A percentile compares a stretch with the other conserved stretches of the same genome.
Conservation (phyloP, 1,140 invertebrate species). For the Lasaia peninsularis region DNA sequence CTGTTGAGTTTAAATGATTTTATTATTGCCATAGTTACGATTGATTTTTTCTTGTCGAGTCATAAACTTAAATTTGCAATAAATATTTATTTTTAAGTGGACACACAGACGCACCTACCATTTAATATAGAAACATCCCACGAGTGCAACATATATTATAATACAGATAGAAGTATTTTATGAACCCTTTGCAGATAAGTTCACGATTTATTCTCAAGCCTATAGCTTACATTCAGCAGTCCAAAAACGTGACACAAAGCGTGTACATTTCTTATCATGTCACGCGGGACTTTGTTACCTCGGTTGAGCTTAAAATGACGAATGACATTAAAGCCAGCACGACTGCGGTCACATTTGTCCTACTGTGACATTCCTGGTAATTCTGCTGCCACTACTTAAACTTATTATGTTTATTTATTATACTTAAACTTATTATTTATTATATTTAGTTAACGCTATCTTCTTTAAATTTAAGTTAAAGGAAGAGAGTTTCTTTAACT, state of each 20-base stretch:
- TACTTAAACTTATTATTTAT: no score
- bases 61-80: no score
- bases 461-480: no score
- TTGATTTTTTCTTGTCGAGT: no score
- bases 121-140: no score
- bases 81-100: no score
- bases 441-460: no score
- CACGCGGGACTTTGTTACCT: not conserved
- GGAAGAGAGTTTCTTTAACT: no score
- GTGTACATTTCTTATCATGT: not conserved
- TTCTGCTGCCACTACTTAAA: conserved; percentile 2
- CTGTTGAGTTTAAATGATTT: no score
- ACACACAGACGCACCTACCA: no score
- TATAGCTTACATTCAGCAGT: not conserved
- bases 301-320: not conserved
- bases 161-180: not conserved
- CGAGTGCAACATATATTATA: no score
- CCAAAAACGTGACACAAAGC: conserved; percentile 2
- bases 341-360: conserved; percentile 1
- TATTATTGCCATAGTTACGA: no score
- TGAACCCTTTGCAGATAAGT: not conserved
- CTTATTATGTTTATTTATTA: not conserved
- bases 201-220: not conserved
- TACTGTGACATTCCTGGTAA: conserved; percentile 9
- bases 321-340: not conserved